Evolutionary conservation across 2,797 vertebrate species (phyloP), one percentile per base, ranked within the genome.

Genomic region (Spea hammondii): DNA sequence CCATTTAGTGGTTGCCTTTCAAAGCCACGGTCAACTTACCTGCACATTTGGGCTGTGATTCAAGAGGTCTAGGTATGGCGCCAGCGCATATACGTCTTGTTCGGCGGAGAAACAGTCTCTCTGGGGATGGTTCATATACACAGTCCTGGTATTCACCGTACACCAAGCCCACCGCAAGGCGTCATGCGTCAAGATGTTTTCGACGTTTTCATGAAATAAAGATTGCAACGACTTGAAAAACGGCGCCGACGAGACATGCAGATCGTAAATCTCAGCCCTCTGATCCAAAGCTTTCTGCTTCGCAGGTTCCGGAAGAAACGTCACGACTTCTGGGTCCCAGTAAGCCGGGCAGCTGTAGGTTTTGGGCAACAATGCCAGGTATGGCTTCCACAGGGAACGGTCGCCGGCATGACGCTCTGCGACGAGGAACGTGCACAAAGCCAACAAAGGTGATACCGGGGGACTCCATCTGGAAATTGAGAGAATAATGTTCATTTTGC

Each of bases 121-220:
- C 32, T 78, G 86, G 0, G 84, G 74, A 0, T 83, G 91, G 60
- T 90, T 85, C 95, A 97, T 91, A 84, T 96, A 99, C 83, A 99
- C 91, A 0, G 96, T 95, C 78, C 97, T 94, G 1, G 97, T 99
- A 87, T 98, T 99, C 67, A 99, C 65, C 0, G 95, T 95, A 78
- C 95, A 98, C 96, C 96, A 99, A 5, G 97, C 97, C 97, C 97
- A 99, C 74, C 85, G 59, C 59, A 99, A 11, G 12, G 96, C 93
- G 4, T 90, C 85, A 73, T 90, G 91, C 13, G 89, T 94, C 85
- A 98, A 91, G 84, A 99, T 65, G 1, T 80, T 79, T 13, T 86
- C 91, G 3, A 86, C 85, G 0, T 87, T 82, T 80, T 89, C 88
- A 0, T 46, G 84, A 87, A 97, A 95, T 70, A 97, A 76, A n/a